Evolutionary conservation across 2,113 vertebrate genomes (phyloP).

Genomic region (Electrona antarctica): DNA sequence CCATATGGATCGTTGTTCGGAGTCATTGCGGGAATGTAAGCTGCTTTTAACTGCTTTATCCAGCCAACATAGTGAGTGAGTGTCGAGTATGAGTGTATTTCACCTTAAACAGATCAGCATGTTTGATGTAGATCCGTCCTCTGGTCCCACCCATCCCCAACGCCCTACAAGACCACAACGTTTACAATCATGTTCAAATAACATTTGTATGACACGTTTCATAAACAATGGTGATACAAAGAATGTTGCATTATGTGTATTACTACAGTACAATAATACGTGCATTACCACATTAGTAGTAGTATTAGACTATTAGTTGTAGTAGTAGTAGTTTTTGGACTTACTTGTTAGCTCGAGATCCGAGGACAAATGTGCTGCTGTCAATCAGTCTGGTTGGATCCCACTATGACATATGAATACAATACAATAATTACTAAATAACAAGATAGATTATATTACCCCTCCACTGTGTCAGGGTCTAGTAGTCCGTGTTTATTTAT

Average conservation of each 20-base stretch:
- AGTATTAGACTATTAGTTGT: neutral
- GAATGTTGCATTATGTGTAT: neutral
- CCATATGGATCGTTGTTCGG: no score
- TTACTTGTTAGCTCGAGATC: conserved; percentile 98
- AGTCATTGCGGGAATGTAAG: no score
- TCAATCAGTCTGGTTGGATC: conserved; percentile 90
- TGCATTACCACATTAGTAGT: neutral
- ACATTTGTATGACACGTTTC: no score
- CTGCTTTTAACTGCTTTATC: no score
- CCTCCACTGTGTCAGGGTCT: neutral
- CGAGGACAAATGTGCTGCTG: conserved; percentile 91
- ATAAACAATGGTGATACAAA: no score
- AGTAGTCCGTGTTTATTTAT: no score
- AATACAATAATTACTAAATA: neutral
- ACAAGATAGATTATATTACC: neutral
- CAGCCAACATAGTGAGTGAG: no score
- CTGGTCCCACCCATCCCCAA: conserved; percentile 98
- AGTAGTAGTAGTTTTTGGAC: conserved; percentile 45
- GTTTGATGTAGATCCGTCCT: conserved; percentile 98
- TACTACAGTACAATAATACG: neutral
- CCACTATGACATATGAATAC: conserved; percentile 80
- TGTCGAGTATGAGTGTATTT: conserved; percentile 8
- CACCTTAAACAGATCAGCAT: conserved; percentile 97
- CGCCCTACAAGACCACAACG: conserved; percentile 79
- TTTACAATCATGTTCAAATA: no score